phyloP scores from a whole-genome alignment of 2,888 invertebrate species.

The Pharmacophagus antenor region DNA sequence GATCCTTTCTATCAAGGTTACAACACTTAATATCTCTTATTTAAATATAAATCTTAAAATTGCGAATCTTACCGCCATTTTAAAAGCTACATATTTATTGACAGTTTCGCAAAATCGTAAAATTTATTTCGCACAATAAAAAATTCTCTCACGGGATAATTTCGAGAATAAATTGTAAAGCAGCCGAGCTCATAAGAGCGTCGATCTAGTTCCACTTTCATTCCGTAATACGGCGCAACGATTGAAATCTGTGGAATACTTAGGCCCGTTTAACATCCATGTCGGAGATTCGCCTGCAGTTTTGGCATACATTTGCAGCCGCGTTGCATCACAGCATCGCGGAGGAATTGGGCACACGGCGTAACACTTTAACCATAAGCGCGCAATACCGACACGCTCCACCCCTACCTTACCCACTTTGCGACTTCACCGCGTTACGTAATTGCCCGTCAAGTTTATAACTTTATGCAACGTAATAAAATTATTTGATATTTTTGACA shows the following conservation, averaged over 20 bases:
- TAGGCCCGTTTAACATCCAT: constrained; percentile 38
- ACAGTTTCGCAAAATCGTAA: neutral
- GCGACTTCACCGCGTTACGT: constrained; percentile 71
- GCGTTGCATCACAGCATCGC: constrained; percentile 61
- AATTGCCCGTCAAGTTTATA: constrained; percentile 71
- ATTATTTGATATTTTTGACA: constrained; percentile 64
- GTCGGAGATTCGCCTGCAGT: constrained; percentile 69
- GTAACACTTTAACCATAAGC: constrained; percentile 78
- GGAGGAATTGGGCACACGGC: constrained; percentile 66
- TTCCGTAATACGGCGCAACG: constrained; percentile 33
- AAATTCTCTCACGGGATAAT: neutral
- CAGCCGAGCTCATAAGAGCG: constrained; percentile 2
- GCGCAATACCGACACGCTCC: constrained; percentile 50
- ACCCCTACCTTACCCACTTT: constrained; percentile 59
- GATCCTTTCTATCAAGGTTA: too few relatives aligned
- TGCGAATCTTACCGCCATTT: too few relatives aligned
- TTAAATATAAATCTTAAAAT: neutral
- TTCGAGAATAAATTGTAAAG: constrained; percentile 1
- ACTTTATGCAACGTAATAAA: constrained; percentile 64
- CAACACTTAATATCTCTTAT: neutral
- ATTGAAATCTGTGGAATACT: constrained; percentile 37
- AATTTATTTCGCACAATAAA: neutral
- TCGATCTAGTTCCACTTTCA: constrained; percentile 32
- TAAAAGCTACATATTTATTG: too few relatives aligned
- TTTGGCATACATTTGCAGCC: constrained; percentile 74